A percentile compares a stretch with the other conserved stretches of the same genome.
Evolutionary conservation across 2,797 vertebrate genomes (phyloP).

Genomic region (Myotis planiceps): DNA sequence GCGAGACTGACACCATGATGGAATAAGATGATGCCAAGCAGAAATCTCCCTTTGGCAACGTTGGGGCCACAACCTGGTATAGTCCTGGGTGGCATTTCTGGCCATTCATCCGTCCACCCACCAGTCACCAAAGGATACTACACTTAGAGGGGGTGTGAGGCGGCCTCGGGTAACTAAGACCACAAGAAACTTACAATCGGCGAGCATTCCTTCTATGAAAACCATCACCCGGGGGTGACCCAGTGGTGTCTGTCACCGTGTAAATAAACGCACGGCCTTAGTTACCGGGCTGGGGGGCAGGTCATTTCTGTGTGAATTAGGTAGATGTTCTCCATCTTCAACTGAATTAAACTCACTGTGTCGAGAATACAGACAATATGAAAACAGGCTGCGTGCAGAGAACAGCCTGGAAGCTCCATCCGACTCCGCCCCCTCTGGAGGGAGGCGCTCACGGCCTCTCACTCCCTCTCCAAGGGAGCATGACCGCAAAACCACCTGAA

Average conservation of each 20-base stretch:
- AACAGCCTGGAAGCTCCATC: neutral
- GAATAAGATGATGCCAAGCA: neutral
- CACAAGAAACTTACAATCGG: neutral
- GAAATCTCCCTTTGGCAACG: neutral
- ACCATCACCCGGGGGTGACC: fast-evolving
- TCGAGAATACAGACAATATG: neutral
- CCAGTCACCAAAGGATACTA: neutral
- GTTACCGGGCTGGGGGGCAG: neutral
- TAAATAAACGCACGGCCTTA: fast-evolving
- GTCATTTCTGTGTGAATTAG: neutral
- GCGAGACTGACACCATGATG: neutral
- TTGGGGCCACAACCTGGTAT: fast-evolving
- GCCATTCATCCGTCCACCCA: neutral
- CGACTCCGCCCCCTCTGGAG: neutral
- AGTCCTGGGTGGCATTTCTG: neutral
- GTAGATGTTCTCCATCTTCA: neutral
- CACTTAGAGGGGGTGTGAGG: fast-evolving
- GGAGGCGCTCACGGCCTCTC: neutral
- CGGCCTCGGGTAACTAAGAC: fast-evolving
- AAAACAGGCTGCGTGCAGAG: fast-evolving
- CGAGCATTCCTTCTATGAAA: neutral
- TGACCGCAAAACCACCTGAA: neutral
- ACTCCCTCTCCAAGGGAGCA: neutral
- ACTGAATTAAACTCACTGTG: neutral
- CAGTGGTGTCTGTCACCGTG: fast-evolving